Conservation (phyloP, 2,113 vertebrate species). For the Heptranchias perlo region DNA sequence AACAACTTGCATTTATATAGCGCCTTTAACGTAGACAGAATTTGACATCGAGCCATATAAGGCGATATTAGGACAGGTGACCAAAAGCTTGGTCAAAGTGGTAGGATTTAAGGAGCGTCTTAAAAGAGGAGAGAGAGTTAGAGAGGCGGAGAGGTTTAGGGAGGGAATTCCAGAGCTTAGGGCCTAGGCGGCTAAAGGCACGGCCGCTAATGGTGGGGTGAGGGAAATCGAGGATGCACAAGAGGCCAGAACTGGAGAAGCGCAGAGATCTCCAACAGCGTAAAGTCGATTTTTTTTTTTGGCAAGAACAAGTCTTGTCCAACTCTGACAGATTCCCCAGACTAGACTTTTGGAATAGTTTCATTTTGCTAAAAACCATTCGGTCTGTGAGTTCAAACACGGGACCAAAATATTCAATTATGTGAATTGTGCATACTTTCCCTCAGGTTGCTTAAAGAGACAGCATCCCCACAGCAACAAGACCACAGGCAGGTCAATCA, state of each 20-base stretch:
- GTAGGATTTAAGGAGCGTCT: too few species aligned
- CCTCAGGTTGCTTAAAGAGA: not conserved
- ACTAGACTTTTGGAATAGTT: not conserved
- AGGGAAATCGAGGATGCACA: not conserved
- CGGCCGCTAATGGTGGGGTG: not conserved
- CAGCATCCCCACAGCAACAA: not conserved
- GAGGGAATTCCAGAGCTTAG: not conserved
- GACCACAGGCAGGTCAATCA: too few species aligned
- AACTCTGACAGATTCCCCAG: not conserved
- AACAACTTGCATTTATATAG: not conserved
- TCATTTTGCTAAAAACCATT: not conserved
- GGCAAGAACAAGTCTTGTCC: not conserved
- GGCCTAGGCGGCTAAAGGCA: not conserved
- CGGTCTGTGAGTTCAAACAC: not conserved
- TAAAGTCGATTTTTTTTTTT: not conserved
- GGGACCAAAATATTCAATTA: not conserved
- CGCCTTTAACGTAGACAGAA: not conserved
- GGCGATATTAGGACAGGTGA: not conserved
- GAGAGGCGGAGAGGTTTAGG: not conserved
- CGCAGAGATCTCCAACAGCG: not conserved
- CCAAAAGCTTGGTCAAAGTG: not conserved
- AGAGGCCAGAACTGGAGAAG: too few species aligned
- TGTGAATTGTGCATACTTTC: not conserved
- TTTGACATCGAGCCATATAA: not conserved
- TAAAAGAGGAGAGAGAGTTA: too few species aligned